Percentiles rank a stretch among this genome's conserved stretches.
phyloP scores from a whole-genome alignment of 2,797 vertebrate species.

The Apodemus agrarius region DNA sequence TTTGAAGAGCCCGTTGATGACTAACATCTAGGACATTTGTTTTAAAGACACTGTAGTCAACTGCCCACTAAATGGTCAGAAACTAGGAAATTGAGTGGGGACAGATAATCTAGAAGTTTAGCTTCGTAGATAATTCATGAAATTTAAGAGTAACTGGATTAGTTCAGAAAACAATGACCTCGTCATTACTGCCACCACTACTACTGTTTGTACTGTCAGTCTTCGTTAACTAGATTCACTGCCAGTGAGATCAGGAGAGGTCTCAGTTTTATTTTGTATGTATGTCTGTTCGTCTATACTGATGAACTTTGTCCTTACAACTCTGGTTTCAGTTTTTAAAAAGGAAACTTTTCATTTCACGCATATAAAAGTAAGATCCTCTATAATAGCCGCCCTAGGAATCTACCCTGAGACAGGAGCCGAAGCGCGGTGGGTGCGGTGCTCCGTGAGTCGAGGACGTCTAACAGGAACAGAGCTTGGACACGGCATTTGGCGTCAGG shows the following conservation, averaged over 20 bases:
- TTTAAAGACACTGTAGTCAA: not conserved
- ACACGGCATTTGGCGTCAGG: not conserved
- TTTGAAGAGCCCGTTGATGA: not conserved
- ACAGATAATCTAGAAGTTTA: not conserved
- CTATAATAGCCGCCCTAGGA: not conserved
- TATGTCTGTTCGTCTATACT: not conserved
- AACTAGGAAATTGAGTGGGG: not conserved
- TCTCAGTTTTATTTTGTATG: not conserved
- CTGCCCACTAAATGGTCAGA: not conserved
- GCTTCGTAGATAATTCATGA: not conserved
- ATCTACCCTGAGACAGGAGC: not conserved
- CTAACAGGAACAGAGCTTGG: not conserved
- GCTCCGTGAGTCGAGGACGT: not conserved
- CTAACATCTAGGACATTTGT: not conserved
- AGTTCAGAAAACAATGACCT: not conserved
- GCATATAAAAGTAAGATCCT: not conserved
- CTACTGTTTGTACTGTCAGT: not conserved
- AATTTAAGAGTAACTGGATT: not conserved
- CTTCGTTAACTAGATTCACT: not conserved
- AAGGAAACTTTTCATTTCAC: not conserved
- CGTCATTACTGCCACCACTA: not conserved
- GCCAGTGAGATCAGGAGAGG: not conserved
- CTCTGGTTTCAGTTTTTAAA: not conserved
- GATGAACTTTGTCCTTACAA: not conserved
- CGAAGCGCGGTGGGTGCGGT: fast-evolving